Evolutionary conservation across 2,113 vertebrate species (phyloP).

Genomic region (Austrofundulus limnaeus): DNA sequence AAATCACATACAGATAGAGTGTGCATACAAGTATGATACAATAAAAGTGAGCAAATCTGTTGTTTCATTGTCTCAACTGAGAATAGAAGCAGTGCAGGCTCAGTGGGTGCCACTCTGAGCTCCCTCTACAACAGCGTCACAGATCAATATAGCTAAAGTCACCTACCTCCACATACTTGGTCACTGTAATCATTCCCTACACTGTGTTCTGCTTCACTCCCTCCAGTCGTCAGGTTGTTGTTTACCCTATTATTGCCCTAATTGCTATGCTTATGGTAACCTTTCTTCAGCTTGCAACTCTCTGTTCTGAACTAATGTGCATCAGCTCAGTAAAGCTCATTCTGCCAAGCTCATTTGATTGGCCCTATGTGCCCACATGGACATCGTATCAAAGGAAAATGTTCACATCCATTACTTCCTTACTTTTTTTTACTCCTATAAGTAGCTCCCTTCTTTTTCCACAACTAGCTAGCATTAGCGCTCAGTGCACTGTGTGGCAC

Average conservation of each 20-base stretch:
- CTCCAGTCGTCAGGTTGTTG: slow-evolving; percentile 72
- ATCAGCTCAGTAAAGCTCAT: slow-evolving; percentile 64
- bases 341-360: slow-evolving; percentile 64
- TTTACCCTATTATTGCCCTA: slow-evolving; percentile 78
- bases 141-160: slow-evolving; percentile 71
- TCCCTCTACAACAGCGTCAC: slow-evolving; percentile 42
- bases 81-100: slow-evolving; percentile 31
- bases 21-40: slow-evolving; percentile 13
- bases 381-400: slow-evolving; percentile 58
- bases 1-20: neutral
- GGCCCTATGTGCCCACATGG: slow-evolving; percentile 67
- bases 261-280: slow-evolving; percentile 75
- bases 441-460: slow-evolving; percentile 40
- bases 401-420: slow-evolving; percentile 60
- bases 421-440: slow-evolving; percentile 20
- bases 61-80: slow-evolving; percentile 55
- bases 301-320: slow-evolving; percentile 71
- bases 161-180: slow-evolving; percentile 50
- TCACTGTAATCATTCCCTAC: slow-evolving; percentile 64
- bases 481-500: slow-evolving; percentile 34
- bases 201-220: slow-evolving; percentile 65
- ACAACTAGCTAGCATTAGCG: slow-evolving; percentile 44
- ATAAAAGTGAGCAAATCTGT: slow-evolving; percentile 31
- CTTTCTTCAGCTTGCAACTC: slow-evolving; percentile 69
- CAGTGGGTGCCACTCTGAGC: slow-evolving; percentile 61